These are phyloP conservation scores for Meandrusa payeni DNA, from an alignment of 2,888 invertebrate genomes.

Conservation along the genomic window DNA sequence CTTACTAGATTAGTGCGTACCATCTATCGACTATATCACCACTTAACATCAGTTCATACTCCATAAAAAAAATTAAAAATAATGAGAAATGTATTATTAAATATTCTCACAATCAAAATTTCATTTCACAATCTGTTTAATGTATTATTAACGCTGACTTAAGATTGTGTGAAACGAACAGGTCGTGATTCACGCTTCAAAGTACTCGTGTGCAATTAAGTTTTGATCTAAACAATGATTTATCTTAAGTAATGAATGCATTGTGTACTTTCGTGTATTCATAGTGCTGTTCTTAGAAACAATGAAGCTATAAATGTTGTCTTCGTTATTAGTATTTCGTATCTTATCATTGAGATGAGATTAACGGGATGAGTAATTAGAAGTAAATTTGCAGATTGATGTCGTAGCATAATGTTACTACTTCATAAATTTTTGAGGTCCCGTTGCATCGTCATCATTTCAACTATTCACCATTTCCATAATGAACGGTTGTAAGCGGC, in stretches of 20 bases:
- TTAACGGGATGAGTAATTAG: conserved; percentile 4
- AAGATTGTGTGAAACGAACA: conserved; percentile 23
- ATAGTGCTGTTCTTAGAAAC: conserved; percentile 29
- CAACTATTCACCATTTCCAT: too few relatives aligned
- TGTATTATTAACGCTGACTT: conserved; percentile 11
- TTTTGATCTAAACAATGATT: conserved; percentile 57
- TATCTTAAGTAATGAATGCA: conserved; percentile 59
- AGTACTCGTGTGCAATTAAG: conserved; percentile 57
- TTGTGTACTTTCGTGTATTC: conserved; percentile 40
- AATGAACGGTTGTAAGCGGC: too few relatives aligned
- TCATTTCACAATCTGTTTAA: conserved; percentile 14
- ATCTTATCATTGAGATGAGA: neutral
- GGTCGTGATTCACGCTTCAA: conserved; percentile 43
- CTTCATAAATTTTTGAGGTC: too few relatives aligned
- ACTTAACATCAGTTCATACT: too few relatives aligned
- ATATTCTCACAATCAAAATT: too few relatives aligned
- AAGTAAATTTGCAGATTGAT: too few relatives aligned
- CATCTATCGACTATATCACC: too few relatives aligned
- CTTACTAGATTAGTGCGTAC: too few relatives aligned
- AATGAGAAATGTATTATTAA: too few relatives aligned
- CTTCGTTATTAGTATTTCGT: conserved; percentile 3
- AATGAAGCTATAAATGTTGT: conserved; percentile 3
- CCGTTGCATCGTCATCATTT: too few relatives aligned
- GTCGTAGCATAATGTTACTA: too few relatives aligned
- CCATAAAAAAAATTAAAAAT: too few relatives aligned